Base-by-base conservation (phyloP, 1,140 invertebrate species). In the Batillaria attramentaria region DNA sequence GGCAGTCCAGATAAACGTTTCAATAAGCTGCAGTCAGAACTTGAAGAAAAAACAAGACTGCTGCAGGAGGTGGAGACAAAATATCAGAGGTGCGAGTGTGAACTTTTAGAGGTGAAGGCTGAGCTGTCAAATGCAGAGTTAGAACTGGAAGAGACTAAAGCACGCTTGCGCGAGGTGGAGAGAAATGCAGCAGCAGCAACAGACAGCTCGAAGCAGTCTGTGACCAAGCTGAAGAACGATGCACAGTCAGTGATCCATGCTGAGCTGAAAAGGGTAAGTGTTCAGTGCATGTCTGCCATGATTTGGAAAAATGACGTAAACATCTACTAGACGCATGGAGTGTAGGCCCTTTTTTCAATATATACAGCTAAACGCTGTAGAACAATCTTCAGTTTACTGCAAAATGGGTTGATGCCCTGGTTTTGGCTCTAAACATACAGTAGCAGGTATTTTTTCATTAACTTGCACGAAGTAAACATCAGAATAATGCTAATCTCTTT, bases 41-140 rank as follows among this genome's bases (percentile, higher is more conserved):
- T 75, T 24, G 35, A 35, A 2, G 73, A 75, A 8, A 75, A 57
- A 18, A 66, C 33, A 8, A 6, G 28, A 0, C 73, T 70, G 20
- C 73, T 79, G 39, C 39, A 43, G n/a, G 69, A 74, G 1, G 73
- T 18, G 20, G 54, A 75, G 54, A 65, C 73, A 2, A 57, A 31
- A 2, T 24, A 31, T 8, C 73, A 75, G 73, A 33, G 73, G 10
- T 37, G 54, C 37, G 73, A 75, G 57, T 75, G 73, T 42, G 54
- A 75, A 28, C 73, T 75, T 6, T 39, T 75, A 39, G 73, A 75
- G 37, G 73, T 75, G 16, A 57, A 62, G 39, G 33, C 73, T 57
- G 62, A 42, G 57, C 73, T 75, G 54, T 31, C 37, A 8, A 75
- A 75, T 39, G 42, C 73, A 10, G 57, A 31, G 31, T 33, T 39